These are phyloP conservation scores for Drosophila affinis DNA, from an alignment of 2,888 invertebrate genomes.

Conservation along the genomic window DNA sequence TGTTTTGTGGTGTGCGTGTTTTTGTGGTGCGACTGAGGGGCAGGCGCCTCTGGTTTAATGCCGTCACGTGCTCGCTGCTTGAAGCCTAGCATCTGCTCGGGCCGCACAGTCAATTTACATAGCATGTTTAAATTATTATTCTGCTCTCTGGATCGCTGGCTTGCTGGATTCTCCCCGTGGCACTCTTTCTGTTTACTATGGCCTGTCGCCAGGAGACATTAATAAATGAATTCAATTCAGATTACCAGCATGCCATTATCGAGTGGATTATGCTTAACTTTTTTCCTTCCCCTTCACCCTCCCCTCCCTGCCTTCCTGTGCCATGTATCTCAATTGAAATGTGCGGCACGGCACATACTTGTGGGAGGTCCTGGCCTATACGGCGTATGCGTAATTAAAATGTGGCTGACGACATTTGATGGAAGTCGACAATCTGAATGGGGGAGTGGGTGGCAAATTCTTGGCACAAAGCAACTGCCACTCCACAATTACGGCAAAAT, in stretches of 20 bases:
- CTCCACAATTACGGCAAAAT: not conserved
- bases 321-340: constrained; percentile 13
- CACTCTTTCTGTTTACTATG: not conserved
- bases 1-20: not conserved
- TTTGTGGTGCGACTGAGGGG: not conserved
- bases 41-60: constrained; percentile 17
- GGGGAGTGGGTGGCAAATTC: not conserved
- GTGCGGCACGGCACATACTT: constrained; percentile 15
- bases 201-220: constrained; percentile 22
- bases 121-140: constrained; percentile 32
- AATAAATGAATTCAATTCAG: constrained; percentile 32
- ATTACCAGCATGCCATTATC: constrained; percentile 35
- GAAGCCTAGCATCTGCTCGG: constrained; percentile 23
- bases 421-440: constrained; percentile 4
- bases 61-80: constrained; percentile 30
- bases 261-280: constrained; percentile 7
- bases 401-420: not conserved
- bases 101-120: constrained; percentile 26
- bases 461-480: constrained; percentile 1
- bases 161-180: not conserved
- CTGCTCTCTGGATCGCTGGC: not conserved
- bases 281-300: not conserved
- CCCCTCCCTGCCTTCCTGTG: not conserved
- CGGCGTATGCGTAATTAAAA: constrained; percentile 27
- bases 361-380: constrained; percentile 1